phyloP scores from a whole-genome alignment of 2,888 invertebrate genomes.

The Hartigia nigra region DNA sequence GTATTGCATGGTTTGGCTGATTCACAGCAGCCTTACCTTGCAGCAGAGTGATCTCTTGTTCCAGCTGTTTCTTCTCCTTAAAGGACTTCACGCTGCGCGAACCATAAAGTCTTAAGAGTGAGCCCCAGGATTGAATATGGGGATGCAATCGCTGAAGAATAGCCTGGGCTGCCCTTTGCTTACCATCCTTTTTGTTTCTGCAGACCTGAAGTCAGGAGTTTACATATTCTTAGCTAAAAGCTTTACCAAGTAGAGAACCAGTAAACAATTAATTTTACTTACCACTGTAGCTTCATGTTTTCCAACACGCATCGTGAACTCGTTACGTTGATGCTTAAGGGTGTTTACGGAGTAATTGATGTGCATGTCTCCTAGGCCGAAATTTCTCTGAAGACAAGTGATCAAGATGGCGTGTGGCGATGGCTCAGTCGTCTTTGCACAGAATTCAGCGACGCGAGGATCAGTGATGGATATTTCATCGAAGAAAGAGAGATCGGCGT shows the following conservation, averaged over 20 bases:
- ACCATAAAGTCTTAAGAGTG: slow-evolving; percentile 91
- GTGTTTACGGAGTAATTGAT: slow-evolving; percentile 89
- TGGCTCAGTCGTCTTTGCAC: slow-evolving; percentile 95
- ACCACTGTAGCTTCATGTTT: slow-evolving; percentile 88
- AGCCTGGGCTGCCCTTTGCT: slow-evolving; percentile 94
- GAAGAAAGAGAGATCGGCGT: slow-evolving; percentile 73
- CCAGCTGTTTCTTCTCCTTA: slow-evolving; percentile 91
- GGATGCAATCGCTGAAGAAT: slow-evolving; percentile 93
- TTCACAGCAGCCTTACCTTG: slow-evolving; percentile 89
- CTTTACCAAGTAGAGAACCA: not conserved
- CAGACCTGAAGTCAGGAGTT: slow-evolving; percentile 69
- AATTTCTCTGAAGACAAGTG: slow-evolving; percentile 92
- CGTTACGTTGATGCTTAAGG: slow-evolving; percentile 90
- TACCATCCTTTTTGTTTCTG: slow-evolving; percentile 96
- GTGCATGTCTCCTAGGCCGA: slow-evolving; percentile 89
- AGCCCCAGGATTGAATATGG: slow-evolving; percentile 94
- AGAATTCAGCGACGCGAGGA: slow-evolving; percentile 93
- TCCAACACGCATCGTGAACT: slow-evolving; percentile 94
- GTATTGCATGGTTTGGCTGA: slow-evolving; percentile 91
- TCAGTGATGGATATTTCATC: slow-evolving; percentile 95
- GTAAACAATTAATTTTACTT: slow-evolving; percentile 26
- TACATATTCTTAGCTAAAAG: not conserved
- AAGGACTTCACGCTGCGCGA: slow-evolving; percentile 90
- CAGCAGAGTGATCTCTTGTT: slow-evolving; percentile 91
- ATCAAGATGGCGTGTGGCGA: slow-evolving; percentile 93